These are phyloP conservation scores for Cephus cinctus DNA, from an alignment of 1,140 invertebrate genomes.

Conservation along the genomic window DNA sequence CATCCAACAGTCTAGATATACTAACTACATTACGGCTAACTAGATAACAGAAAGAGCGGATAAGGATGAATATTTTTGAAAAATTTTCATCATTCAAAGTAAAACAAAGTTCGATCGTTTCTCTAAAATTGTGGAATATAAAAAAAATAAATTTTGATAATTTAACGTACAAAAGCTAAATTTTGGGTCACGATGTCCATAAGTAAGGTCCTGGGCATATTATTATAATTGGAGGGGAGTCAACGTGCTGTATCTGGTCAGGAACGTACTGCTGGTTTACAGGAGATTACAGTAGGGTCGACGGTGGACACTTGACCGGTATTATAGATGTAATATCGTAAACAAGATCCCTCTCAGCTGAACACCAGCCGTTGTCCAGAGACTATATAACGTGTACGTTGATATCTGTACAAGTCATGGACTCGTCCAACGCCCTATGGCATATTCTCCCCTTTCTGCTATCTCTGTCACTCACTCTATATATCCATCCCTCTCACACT, in stretches of 20 bases:
- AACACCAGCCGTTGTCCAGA: too few species aligned
- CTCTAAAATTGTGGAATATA: neutral
- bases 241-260: conserved; percentile 44
- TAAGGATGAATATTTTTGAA: neutral
- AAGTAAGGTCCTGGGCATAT: too few species aligned
- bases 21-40: neutral
- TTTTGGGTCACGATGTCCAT: too few species aligned
- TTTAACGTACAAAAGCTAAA: too few species aligned
- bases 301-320: conserved; percentile 39
- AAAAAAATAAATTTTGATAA: too few species aligned
- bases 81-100: neutral
- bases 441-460: conserved; percentile 17
- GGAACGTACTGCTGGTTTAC: conserved; percentile 26
- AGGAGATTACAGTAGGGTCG: conserved; percentile 38
- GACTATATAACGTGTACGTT: conserved; percentile 20
- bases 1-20: neutral
- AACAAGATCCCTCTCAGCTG: conserved; percentile 33
- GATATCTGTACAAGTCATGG: conserved; percentile 30
- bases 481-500: too few species aligned
- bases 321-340: conserved; percentile 47
- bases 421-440: conserved; percentile 11
- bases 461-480: conserved; percentile 15
- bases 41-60: neutral
- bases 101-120: neutral
- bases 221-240: conserved; percentile 27